These are phyloP conservation scores for Ennomos quercinarius DNA, from an alignment of 2,888 invertebrate genomes.

Conservation along the genomic window DNA sequence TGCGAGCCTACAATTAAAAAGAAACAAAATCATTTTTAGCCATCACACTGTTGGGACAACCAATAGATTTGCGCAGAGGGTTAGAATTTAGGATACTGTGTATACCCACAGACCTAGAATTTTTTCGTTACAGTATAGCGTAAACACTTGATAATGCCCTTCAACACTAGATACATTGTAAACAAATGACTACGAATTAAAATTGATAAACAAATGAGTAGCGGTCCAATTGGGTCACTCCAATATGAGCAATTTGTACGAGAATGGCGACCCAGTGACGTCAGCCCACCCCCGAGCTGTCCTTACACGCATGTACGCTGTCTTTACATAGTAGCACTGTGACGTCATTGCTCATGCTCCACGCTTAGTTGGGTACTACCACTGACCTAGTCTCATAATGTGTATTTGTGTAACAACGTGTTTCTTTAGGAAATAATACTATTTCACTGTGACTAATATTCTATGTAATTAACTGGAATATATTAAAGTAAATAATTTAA, in stretches of 20 bases:
- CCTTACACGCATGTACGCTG: neutral
- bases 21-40: neutral
- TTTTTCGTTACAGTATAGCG: too few relatives aligned
- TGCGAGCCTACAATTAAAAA: too few relatives aligned
- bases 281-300: conserved; percentile 23
- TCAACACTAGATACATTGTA: conserved; percentile 4
- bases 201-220: conserved; percentile 10
- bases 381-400: neutral
- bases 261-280: conserved; percentile 34
- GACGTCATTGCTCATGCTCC: conserved; percentile 9
- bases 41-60: too few relatives aligned
- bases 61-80: too few relatives aligned
- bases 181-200: conserved; percentile 20
- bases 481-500: too few relatives aligned
- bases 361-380: neutral
- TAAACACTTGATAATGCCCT: too few relatives aligned
- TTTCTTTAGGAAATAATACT: too few relatives aligned
- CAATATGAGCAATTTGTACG: conserved; percentile 37
- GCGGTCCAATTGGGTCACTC: conserved; percentile 31
- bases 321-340: conserved; percentile 1
- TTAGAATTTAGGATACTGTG: too few relatives aligned
- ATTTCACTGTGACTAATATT: too few relatives aligned
- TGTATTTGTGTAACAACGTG: too few relatives aligned
- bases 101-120: too few relatives aligned
- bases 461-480: too few relatives aligned